Conservation (phyloP, 1,140 invertebrate species). For the Anastatus disparis region DNA sequence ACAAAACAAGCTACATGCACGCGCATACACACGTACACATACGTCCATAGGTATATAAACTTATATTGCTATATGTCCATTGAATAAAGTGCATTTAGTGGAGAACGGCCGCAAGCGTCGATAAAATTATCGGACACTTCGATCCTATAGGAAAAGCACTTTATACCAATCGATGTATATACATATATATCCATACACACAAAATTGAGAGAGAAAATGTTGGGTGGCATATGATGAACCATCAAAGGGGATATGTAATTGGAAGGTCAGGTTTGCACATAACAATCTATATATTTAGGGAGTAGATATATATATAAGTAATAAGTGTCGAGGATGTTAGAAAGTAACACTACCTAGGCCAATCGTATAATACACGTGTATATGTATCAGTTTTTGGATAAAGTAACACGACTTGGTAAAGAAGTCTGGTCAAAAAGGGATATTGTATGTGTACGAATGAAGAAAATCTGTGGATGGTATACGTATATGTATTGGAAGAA, state of each 20-base stretch:
- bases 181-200: too few species aligned
- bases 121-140: conserved; percentile 56
- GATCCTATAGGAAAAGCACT: neutral
- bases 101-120: conserved; percentile 39
- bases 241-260: conserved; percentile 65
- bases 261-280: conserved; percentile 56
- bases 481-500: too few species aligned
- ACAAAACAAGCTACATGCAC: too few species aligned
- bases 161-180: neutral
- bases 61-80: too few species aligned
- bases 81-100: neutral
- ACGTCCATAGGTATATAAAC: neutral
- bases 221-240: conserved; percentile 54
- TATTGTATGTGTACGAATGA: too few species aligned
- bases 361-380: too few species aligned
- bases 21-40: neutral
- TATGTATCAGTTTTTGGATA: too few species aligned
- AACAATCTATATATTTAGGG: conserved; percentile 64
- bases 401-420: too few species aligned
- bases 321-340: too few species aligned
- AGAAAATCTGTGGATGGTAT: too few species aligned
- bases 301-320: conserved; percentile 47
- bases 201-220: conserved; percentile 8
- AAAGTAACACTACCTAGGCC: too few species aligned
- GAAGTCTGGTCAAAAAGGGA: too few species aligned